Evolutionary conservation across 2,113 vertebrate genomes (phyloP).

Genomic region (Dicaeum eximium): DNA sequence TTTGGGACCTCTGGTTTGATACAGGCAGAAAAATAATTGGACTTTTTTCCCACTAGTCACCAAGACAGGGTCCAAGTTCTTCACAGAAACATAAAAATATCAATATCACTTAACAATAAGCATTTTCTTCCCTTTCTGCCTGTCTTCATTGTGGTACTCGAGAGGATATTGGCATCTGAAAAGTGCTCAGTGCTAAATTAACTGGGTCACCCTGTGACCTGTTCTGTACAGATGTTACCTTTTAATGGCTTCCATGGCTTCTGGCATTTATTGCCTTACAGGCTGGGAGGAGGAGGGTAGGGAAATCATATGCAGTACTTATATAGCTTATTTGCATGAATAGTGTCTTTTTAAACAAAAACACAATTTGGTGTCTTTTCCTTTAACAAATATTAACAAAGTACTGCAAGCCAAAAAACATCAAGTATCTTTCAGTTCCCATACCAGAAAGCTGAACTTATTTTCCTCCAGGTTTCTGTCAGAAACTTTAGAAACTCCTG

Average conservation of each 20-base stretch:
- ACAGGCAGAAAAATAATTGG: neutral
- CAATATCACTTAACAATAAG: neutral
- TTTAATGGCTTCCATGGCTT: neutral
- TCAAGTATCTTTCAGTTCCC: neutral
- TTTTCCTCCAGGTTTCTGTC: neutral
- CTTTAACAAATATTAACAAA: neutral
- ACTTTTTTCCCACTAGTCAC: neutral
- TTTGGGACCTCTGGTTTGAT: neutral
- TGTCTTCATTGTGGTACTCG: neutral
- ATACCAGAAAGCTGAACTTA: neutral
- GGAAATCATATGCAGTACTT: neutral
- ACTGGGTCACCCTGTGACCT: neutral
- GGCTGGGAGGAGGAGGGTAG: neutral
- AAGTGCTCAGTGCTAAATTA: neutral
- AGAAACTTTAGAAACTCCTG: neutral
- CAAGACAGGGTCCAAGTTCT: neutral
- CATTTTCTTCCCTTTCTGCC: neutral
- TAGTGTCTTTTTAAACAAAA: neutral
- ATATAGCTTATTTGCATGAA: neutral
- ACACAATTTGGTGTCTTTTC: neutral
- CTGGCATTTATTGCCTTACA: neutral
- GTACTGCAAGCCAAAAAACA: neutral
- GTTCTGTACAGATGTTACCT: neutral
- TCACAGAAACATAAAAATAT: neutral
- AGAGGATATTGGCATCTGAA: neutral